phyloP scores from a whole-genome alignment of 2,797 vertebrate species.

The Emydoidea blandingii region DNA sequence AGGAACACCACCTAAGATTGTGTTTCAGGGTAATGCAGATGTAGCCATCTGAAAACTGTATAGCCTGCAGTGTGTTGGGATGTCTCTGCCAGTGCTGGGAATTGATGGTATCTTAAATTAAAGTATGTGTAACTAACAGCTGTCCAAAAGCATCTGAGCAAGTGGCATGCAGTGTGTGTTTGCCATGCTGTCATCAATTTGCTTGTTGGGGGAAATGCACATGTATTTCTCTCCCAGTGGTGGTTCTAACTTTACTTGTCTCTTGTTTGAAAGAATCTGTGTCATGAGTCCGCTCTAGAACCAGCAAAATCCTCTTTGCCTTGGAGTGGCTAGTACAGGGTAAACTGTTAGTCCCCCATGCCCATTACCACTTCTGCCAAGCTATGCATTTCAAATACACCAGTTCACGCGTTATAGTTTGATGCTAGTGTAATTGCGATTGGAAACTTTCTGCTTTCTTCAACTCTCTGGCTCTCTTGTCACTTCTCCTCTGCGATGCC shows the following conservation, averaged over 20 bases:
- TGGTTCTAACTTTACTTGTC: not conserved
- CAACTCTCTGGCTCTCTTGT: not conserved
- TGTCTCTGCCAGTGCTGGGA: not conserved
- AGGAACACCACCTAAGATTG: not conserved
- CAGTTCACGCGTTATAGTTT: not conserved
- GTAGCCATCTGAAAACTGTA: not conserved
- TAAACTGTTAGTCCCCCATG: not conserved
- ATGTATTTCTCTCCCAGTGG: not conserved
- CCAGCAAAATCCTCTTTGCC: not conserved
- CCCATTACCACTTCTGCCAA: not conserved
- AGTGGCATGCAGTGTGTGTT: not conserved
- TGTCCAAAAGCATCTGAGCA: not conserved
- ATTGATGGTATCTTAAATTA: not conserved
- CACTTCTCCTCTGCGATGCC: not conserved
- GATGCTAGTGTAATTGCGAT: not conserved
- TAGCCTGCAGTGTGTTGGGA: not conserved
- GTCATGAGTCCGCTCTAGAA: slow-evolving; percentile 38
- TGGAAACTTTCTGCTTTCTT: not conserved
- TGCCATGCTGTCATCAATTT: not conserved
- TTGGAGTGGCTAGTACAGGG: not conserved
- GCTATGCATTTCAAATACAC: not conserved
- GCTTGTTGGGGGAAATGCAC: not conserved
- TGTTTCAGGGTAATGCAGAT: not conserved
- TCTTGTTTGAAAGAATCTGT: accelerated
- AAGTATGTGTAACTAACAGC: not conserved